A percentile compares a stretch with the other conserved stretches of the same genome.
Evolutionary conservation across 2,113 vertebrate species (phyloP).

Genomic region (Tichodroma muraria): DNA sequence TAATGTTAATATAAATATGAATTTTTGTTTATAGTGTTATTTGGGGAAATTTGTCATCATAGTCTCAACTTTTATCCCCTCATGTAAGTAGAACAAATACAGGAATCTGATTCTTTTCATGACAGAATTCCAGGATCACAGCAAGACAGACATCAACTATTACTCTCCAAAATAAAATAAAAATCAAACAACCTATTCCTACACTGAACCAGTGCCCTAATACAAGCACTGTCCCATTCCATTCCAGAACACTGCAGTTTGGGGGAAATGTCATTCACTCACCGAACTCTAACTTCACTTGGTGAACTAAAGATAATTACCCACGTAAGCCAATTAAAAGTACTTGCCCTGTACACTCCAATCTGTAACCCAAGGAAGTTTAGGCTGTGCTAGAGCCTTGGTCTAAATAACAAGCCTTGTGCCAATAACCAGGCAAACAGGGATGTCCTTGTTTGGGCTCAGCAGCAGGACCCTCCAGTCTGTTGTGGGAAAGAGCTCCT

Average conservation of each 20-base stretch:
- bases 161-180: not conserved
- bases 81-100: too few relatives aligned
- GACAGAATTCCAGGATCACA: not conserved
- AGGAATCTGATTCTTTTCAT: too few relatives aligned
- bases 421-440: not conserved
- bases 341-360: not conserved
- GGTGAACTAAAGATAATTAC: not conserved
- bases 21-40: too few relatives aligned
- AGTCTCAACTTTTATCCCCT: too few relatives aligned
- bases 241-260: not conserved
- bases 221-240: not conserved
- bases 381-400: not conserved
- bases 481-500: not conserved
- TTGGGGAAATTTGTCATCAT: too few relatives aligned
- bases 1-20: too few relatives aligned
- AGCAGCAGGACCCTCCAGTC: too few relatives aligned
- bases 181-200: not conserved
- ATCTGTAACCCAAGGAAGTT: too few relatives aligned
- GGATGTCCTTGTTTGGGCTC: not conserved
- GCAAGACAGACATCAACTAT: not conserved
- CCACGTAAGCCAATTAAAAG: not conserved
- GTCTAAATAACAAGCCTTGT: not conserved
- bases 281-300: not conserved
- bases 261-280: not conserved
- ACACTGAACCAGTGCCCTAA: not conserved